Evolutionary conservation across 2,113 vertebrate species (phyloP).

Genomic region (Dromiciops gliroides): DNA sequence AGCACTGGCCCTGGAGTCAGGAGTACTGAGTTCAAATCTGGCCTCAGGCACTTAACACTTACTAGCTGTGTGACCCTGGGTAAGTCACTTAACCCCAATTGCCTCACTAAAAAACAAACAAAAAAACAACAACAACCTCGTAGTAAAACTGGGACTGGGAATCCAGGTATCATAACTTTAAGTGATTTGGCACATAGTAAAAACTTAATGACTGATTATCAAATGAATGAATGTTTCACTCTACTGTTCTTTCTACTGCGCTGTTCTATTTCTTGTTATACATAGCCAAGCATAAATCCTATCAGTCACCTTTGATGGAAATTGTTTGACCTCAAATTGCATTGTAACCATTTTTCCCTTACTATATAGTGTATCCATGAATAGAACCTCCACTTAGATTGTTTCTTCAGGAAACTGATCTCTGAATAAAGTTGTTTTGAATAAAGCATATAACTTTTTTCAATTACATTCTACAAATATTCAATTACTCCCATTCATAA

Average conservation of each 20-base stretch:
- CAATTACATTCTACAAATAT: background rate
- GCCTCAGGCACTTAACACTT: too few relatives aligned
- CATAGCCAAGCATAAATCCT: background rate
- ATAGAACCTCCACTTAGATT: conserved; percentile 28
- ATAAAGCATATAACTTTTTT: conserved; percentile 1
- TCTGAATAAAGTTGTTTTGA: conserved; percentile 38
- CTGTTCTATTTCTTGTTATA: background rate
- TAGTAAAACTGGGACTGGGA: background rate
- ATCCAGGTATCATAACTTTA: background rate
- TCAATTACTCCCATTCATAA: background rate
- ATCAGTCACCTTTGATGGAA: conserved; percentile 20
- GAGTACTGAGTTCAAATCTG: too few relatives aligned
- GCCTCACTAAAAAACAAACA: too few relatives aligned
- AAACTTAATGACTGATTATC: background rate
- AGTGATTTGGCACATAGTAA: background rate
- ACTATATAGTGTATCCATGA: background rate
- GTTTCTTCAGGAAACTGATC: conserved; percentile 25
- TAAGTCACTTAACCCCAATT: too few relatives aligned
- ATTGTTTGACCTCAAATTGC: background rate
- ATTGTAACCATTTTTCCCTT: conserved; percentile 17
- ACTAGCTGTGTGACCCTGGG: too few relatives aligned
- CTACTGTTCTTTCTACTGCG: background rate
- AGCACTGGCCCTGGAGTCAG: too few relatives aligned
- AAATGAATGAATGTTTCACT: background rate
- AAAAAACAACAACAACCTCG: background rate